Conservation (phyloP, 2,888 invertebrate genomes). For the Mimumesa dahlbomi region DNA sequence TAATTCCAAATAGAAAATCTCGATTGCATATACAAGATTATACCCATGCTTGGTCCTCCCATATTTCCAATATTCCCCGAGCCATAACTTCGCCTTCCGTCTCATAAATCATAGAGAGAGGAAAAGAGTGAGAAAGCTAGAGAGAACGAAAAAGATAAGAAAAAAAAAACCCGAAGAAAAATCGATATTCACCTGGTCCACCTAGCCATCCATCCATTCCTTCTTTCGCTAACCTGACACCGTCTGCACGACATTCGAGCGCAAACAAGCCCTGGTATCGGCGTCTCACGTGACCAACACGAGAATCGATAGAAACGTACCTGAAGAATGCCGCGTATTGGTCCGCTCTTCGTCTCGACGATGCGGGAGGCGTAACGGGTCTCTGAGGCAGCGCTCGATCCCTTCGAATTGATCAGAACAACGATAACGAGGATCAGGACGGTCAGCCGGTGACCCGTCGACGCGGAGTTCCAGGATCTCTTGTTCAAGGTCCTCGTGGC, state of each 20-base stretch:
- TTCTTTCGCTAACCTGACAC: constrained; percentile 2
- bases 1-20: constrained; percentile 1
- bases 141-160: too few species aligned
- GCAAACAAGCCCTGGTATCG: background rate
- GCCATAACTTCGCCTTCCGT: background rate
- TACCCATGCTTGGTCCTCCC: background rate
- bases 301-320: constrained; percentile 52
- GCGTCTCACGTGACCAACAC: background rate
- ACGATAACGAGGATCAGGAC: constrained; percentile 57
- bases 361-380: constrained; percentile 90
- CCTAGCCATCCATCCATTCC: constrained; percentile 8
- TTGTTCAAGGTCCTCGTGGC: constrained; percentile 64
- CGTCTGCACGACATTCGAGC: background rate
- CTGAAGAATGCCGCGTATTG: constrained; percentile 78
- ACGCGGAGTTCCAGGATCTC: constrained; percentile 24
- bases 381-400: constrained; percentile 62
- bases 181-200: constrained; percentile 7
- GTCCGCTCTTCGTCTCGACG: constrained; percentile 86
- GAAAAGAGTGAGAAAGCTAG: too few species aligned
- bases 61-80: background rate
- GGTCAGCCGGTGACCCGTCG: constrained; percentile 51
- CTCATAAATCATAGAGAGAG: too few species aligned
- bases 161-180: too few species aligned
- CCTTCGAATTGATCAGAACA: constrained; percentile 50
- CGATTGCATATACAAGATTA: background rate